phyloP scores from a whole-genome alignment of 2,113 vertebrate genomes.

The Rhinogobius similis region DNA sequence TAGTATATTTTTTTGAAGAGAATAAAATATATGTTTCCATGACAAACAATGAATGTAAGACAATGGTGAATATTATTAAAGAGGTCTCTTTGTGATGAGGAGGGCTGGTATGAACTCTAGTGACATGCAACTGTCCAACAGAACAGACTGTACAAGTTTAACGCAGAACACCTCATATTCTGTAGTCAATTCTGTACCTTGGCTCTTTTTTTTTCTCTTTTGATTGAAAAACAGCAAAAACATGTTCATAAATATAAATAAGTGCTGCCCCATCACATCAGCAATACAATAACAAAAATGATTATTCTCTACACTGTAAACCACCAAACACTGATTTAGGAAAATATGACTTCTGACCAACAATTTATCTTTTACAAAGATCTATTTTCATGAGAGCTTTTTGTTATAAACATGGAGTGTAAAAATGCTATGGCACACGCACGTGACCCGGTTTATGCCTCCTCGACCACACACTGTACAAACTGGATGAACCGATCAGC shows the following conservation, averaged over 20 bases:
- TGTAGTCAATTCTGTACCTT: neutral
- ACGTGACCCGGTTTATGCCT: neutral
- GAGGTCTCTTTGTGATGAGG: neutral
- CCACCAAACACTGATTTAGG: neutral
- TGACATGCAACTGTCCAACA: slow-evolving; percentile 9
- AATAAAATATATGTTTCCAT: slow-evolving; percentile 2
- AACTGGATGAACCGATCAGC: no score
- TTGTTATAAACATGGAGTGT: neutral
- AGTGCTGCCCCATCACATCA: neutral
- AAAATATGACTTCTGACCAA: neutral
- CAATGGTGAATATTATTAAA: neutral
- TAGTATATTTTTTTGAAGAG: neutral
- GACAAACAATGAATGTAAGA: neutral
- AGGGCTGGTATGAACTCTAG: neutral
- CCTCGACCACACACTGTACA: no score
- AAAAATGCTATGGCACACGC: neutral
- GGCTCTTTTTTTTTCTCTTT: neutral
- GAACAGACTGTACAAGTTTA: neutral
- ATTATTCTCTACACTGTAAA: neutral
- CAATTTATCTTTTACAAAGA: neutral
- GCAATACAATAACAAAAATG: neutral
- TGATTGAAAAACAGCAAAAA: slow-evolving; percentile 4
- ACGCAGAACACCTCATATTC: neutral
- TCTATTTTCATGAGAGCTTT: neutral
- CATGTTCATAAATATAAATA: neutral